Evolutionary conservation across 2,888 invertebrate genomes (phyloP).

Genomic region (Drosophila infuscata): DNA sequence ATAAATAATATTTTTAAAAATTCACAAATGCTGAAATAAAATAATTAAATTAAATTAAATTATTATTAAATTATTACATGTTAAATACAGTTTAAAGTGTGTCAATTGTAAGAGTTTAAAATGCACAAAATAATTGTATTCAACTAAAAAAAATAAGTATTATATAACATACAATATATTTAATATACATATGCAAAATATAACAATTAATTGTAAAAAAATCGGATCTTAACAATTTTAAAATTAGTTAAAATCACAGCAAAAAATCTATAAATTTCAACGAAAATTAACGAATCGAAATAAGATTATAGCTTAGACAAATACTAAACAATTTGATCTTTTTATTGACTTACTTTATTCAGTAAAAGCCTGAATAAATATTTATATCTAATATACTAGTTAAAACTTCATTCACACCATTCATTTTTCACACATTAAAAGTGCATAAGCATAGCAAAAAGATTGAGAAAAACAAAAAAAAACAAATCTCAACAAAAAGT

Average conservation of each 20-base stretch:
- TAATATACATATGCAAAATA: not conserved
- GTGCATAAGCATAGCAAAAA: not conserved
- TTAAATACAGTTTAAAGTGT: not conserved
- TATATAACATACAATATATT: not conserved
- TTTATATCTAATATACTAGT: not conserved
- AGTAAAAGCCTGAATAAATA: not conserved
- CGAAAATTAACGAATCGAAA: too few relatives aligned
- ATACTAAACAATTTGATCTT: not conserved
- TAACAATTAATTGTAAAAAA: not conserved
- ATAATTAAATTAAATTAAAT: not conserved
- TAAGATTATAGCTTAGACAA: not conserved
- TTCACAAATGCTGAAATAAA: not conserved
- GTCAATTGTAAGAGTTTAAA: not conserved
- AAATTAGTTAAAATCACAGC: not conserved
- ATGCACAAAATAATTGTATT: not conserved
- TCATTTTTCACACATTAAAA: conserved; percentile 3
- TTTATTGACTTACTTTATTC: not conserved
- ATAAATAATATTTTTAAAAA: not conserved
- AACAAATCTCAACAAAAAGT: conserved; percentile 26
- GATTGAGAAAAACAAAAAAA: not conserved
- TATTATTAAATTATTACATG: not conserved
- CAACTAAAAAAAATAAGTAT: not conserved
- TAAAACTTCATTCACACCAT: not conserved
- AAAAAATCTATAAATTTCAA: not conserved
- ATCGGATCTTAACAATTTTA: not conserved